These are phyloP conservation scores for Sardina pilchardus DNA, from an alignment of 2,113 vertebrate genomes.

Conservation along the genomic window DNA sequence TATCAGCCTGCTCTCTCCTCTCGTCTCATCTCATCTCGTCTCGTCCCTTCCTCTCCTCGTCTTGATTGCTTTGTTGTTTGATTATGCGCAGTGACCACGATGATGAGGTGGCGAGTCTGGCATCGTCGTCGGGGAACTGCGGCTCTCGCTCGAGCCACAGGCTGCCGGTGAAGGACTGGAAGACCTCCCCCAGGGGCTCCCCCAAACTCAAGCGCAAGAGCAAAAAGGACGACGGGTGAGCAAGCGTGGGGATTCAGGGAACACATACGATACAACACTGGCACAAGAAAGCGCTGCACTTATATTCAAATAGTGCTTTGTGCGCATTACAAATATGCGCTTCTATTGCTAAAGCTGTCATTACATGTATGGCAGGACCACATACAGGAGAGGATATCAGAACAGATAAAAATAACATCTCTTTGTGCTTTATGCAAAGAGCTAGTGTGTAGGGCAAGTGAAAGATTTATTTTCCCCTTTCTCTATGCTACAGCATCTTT, in stretches of 20 bases:
- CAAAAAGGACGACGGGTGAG: conserved; percentile 88
- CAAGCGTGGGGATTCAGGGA: neutral
- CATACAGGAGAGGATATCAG: too few species aligned
- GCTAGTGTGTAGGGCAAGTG: too few species aligned
- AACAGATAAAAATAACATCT: too few species aligned
- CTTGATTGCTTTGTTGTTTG: neutral
- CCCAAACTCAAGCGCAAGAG: conserved; percentile 88
- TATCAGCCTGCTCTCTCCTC: neutral
- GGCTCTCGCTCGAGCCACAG: conserved; percentile 82
- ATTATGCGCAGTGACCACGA: conserved; percentile 83
- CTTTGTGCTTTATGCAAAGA: neutral
- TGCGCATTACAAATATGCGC: too few species aligned
- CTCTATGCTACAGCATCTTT: neutral
- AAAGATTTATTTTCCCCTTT: too few species aligned
- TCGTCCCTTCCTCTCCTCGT: neutral
- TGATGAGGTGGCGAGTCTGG: conserved; percentile 89
- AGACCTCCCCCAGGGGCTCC: conserved; percentile 86
- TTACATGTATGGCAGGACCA: too few species aligned
- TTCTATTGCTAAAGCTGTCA: too few species aligned
- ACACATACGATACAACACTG: too few species aligned
- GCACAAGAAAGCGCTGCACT: too few species aligned
- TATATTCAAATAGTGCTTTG: too few species aligned
- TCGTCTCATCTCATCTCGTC: conserved; percentile 9
- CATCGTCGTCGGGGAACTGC: conserved; percentile 82
- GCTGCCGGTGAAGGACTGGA: conserved; percentile 94